Base-by-base conservation (phyloP, 1,140 invertebrate genomes). In the Rhagoletis pomonella region DNA sequence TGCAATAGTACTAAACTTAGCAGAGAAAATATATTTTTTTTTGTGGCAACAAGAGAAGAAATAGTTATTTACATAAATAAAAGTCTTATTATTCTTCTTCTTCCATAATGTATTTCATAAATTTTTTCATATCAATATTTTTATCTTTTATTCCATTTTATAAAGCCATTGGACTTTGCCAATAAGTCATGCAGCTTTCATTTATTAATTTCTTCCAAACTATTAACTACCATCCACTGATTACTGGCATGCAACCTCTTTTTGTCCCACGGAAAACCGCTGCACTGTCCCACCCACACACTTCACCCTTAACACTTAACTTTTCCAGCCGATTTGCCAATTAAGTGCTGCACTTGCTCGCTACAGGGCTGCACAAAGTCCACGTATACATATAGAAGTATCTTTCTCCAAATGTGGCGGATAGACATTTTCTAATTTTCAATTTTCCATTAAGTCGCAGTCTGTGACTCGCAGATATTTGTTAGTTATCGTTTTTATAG, bases 291-390 rank as follows among this genome's bases (percentile, higher is more conserved):
- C 47, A 17, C 44, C 73, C 47, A 17, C 14, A 7, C 50, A 47
- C 47, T 55, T 14, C 47, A n/a, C 5, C 50, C 5, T 55, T 19
- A 19, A 6, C n/a, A 3, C 0, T 4, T 19, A 4, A 42, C 73
- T 81, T 55, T 55, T 81, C 73, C 73, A 81, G 47, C 44, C 44
- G 42, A 77, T 77, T 50, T 77, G 44, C 42, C 69, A 81, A 81
- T 81, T 81, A 81, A 44, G 67, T 44, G 12, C 17, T 73, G 67
- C 17, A 81, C 47, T 81, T 81, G 73, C 55, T n/a, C 47, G n/a
- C 73, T 50, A 50, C 14, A 29, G 29, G 17, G 47, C 47, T 29
- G 12, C 42, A 44, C 42, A 44, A 14, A 73, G 67, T 47, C 39
- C 39, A 17, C 39, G 29, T 42, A 73, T 29, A 29, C 29, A 29